A percentile compares a stretch with the other conserved stretches of the same genome.
Evolutionary conservation across 2,797 vertebrate genomes (phyloP).

Genomic region (Eleutherodactylus coqui): DNA sequence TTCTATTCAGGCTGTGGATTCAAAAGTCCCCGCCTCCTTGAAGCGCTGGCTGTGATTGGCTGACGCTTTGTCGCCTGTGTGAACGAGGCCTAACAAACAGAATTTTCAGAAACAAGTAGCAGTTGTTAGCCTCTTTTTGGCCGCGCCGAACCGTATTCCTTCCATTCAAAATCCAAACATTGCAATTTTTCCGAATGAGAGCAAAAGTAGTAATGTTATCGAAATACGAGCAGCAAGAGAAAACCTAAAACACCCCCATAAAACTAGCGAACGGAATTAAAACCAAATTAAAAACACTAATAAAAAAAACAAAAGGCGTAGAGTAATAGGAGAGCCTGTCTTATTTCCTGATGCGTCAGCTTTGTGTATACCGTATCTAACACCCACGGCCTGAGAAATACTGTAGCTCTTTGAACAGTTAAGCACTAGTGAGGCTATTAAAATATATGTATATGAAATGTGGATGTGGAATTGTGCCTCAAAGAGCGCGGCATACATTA

Average conservation of each 20-base stretch:
- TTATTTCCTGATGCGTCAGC: conserved; percentile 10
- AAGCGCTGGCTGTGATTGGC: no score
- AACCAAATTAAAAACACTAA: conserved; percentile 15
- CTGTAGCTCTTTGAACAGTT: conserved; percentile 22
- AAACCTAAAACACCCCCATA: neutral
- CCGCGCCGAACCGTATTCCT: neutral
- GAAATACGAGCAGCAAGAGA: neutral
- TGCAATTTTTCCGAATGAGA: neutral
- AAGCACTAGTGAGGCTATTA: conserved; percentile 36
- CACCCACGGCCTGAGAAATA: conserved; percentile 27
- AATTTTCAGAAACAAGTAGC: neutral
- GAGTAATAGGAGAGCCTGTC: neutral
- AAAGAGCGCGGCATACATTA: conserved; percentile 39
- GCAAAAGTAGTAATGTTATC: neutral
- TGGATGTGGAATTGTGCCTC: conserved; percentile 32
- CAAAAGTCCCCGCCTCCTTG: no score
- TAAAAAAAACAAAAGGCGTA: neutral
- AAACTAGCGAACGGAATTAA: neutral
- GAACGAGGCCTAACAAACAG: no score
- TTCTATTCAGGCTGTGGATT: no score
- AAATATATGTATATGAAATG: conserved; percentile 49
- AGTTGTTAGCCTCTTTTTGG: neutral
- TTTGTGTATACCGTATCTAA: conserved; percentile 14
- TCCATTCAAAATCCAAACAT: neutral
- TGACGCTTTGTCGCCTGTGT: no score